Conservation (phyloP, 2,888 invertebrate genomes). For the Dryococelus australis region DNA sequence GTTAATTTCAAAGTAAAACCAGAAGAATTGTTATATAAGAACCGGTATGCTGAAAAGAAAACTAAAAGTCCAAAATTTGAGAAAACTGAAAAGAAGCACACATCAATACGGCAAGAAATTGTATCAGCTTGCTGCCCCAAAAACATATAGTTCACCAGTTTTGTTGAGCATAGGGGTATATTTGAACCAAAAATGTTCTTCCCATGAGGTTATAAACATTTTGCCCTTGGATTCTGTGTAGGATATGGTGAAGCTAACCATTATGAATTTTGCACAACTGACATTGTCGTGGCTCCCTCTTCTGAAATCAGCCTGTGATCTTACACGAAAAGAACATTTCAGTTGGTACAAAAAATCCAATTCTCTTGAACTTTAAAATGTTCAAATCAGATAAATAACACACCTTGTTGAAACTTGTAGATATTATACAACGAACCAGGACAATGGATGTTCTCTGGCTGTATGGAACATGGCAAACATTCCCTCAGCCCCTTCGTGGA, state of each 20-base stretch:
- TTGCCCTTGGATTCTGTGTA: not conserved
- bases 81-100: not conserved
- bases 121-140: not conserved
- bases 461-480: not conserved
- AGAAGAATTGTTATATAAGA: not conserved
- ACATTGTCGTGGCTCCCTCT: not conserved
- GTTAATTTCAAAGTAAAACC: not conserved
- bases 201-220: not conserved
- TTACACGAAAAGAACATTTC: not conserved
- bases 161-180: not conserved
- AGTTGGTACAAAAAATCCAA: not conserved
- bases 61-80: not conserved
- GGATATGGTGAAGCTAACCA: not conserved
- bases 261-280: not conserved
- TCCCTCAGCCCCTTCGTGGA: not conserved
- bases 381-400: not conserved
- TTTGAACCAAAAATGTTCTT: not conserved
- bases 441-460: not conserved
- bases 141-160: not conserved
- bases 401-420: not conserved
- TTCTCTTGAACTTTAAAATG: not conserved
- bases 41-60: not conserved
- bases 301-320: not conserved
- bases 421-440: not conserved
- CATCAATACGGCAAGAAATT: not conserved